Base-by-base conservation (phyloP, 2,888 invertebrate genomes). In the Ischnus inquisitorius region DNA sequence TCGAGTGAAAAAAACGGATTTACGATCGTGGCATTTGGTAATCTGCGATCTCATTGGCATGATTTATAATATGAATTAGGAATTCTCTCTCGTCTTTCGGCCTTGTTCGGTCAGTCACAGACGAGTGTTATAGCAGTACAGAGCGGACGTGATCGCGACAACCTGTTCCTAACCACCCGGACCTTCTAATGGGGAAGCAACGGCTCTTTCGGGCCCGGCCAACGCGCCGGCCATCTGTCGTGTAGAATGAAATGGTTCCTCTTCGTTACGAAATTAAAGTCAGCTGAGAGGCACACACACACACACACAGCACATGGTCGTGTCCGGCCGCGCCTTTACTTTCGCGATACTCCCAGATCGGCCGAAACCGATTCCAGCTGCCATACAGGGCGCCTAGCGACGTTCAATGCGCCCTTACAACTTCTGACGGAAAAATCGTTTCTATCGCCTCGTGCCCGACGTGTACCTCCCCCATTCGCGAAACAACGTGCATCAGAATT, bases 211-310 rank as follows among this genome's bases (percentile, higher is more conserved):
- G 91, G 90, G 34, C 65, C 34, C 88, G 74, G 60, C 46, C 82
- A 75, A 69, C 93, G 93, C 91, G 93, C 91, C 91, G 87, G 88
- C 93, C 93, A 93, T 93, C 93, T 93, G 93, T 92, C 92, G 92
- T 85, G 69, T 81, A 85, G 86, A 85, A 88, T 90, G 90, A 92
- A 93, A 92, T 91, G 91, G 90, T 92, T 92, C 34, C 34, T 34
- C 79, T 90, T 67, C 67, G 82, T 91, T 91, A 34, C 90, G 90
- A 91, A 93, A 93, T 93, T 92, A 90, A 92, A 93, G 93, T 93
- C 93, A 93, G 92, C 91, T 91, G 92, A 93, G 91, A 87, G 88
- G 82, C 71, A 81, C 72, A 71, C 67, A 54, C 41, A 57, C 72
- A 81, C 34, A 64, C 60, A 46, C n/a, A 62, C 60, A 51, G 62